Base-by-base conservation (phyloP, 2,888 invertebrate species). In the Selenia dentaria region DNA sequence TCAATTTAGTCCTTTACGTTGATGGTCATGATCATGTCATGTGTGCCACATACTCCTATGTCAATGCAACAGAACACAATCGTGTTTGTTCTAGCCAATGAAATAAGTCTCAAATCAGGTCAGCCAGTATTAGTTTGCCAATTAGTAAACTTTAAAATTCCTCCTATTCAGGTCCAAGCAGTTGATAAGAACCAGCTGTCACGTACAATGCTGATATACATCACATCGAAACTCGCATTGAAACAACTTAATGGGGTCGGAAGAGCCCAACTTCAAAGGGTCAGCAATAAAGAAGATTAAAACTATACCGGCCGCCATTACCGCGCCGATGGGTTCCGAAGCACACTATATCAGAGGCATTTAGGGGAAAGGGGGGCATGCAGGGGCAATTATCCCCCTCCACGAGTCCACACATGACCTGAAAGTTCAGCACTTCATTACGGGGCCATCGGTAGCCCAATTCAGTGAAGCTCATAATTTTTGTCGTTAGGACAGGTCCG, bases 351-450 rank as follows among this genome's bases (percentile, higher is more conserved):
- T 84, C 78, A 83, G 65, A 52, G 48, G 37, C 43, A 32, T 50
- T 54, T 46, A 53, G 50, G 48, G 47, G 49, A 42, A 47, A 36
- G 29, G 32, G 43, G 53, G 50, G 41, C 34, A 36, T 29, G 26
- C 39, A 27, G 49, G 50, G 52, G 68, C 76, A 81, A 83, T 83
- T 81, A 77, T 75, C 62, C 51, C 62, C 65, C 59, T 60, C 59
- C 59, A 52, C 67, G 63, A 59, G 61, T 64, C 54, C 75, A 79
- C 77, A 80, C 83, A 83, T 75, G 83, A 83, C 82, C 83, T 77
- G 81, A 78, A 85, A 85, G 78, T 83, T 84, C 80, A 83, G 74
- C 74, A 80, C 83, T 85, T 85, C 83, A 88, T 86, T 85, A 84
- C 72, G 60, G 64, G 57, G 61, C 71, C 74, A 79, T 79, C 74